Percentiles rank a stretch among this genome's conserved stretches.
Evolutionary conservation across 2,888 invertebrate species (phyloP).

Genomic region (Didymodactylos carnosus): DNA sequence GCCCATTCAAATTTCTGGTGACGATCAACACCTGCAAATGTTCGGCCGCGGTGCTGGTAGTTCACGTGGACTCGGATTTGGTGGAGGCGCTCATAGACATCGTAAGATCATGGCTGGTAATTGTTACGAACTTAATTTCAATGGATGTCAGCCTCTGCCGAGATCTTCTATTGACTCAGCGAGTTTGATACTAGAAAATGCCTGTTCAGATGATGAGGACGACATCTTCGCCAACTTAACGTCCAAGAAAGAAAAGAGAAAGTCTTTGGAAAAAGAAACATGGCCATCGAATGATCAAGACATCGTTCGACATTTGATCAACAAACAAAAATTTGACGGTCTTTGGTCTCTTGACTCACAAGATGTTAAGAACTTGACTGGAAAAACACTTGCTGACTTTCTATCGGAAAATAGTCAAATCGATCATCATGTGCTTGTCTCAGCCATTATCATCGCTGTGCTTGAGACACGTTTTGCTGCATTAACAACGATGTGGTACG

Average conservation of each 20-base stretch:
- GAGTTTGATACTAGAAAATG: too few species aligned
- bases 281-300: background rate
- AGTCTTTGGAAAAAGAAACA: too few species aligned
- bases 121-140: too few species aligned
- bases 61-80: too few species aligned
- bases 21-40: background rate
- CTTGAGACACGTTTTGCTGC: background rate
- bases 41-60: too few species aligned
- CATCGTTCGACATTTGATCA: background rate
- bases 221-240: background rate
- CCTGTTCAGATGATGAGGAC: background rate
- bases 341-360: background rate
- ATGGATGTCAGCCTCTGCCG: too few species aligned
- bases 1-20: background rate
- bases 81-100: too few species aligned
- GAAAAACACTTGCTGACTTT: background rate
- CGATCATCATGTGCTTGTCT: too few species aligned
- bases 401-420: background rate
- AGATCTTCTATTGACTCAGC: too few species aligned
- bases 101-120: too few species aligned
- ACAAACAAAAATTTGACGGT: background rate
- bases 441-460: background rate
- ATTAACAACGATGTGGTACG: background rate
- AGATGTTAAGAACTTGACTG: background rate
- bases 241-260: too few species aligned